Evolutionary conservation across 1,140 invertebrate species (phyloP).

Genomic region (Camponotus floridanus): DNA sequence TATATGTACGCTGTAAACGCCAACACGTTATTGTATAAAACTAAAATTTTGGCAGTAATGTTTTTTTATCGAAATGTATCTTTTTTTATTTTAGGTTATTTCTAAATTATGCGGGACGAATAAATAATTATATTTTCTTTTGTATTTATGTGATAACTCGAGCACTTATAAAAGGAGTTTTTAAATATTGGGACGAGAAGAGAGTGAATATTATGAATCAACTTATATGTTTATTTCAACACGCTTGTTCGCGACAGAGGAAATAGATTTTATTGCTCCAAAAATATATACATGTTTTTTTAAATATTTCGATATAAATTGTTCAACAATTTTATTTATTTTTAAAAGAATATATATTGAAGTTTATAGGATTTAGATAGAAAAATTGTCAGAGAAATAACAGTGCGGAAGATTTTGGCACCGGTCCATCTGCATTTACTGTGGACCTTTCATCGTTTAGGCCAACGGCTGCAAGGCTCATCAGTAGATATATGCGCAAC

Average conservation of each 20-base stretch:
- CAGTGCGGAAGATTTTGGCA: conserved; percentile 61
- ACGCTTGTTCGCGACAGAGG: neutral
- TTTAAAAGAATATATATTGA: conserved; percentile 29
- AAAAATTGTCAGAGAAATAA: conserved; percentile 52
- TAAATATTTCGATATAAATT: neutral
- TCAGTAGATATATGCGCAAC: conserved; percentile 1
- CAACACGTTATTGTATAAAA: conserved; percentile 1
- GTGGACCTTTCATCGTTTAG: conserved; percentile 60
- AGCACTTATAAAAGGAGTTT: neutral
- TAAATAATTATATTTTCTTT: conserved; percentile 8
- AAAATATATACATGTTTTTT: neutral
- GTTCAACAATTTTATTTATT: neutral
- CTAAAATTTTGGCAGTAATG: conserved; percentile 18
- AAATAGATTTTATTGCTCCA: neutral
- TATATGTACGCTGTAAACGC: neutral
- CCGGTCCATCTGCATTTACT: conserved; percentile 59
- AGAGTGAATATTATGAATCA: neutral
- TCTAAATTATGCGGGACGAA: neutral
- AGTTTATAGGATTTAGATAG: conserved; percentile 29
- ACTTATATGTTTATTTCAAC: neutral
- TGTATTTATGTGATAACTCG: neutral
- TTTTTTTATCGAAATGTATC: conserved; percentile 15
- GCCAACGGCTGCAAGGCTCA: conserved; percentile 55
- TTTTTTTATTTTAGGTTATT: no score
- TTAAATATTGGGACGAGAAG: neutral